Evolutionary conservation across 2,888 invertebrate genomes (phyloP).

Genomic region (Hypomecis atomaria): DNA sequence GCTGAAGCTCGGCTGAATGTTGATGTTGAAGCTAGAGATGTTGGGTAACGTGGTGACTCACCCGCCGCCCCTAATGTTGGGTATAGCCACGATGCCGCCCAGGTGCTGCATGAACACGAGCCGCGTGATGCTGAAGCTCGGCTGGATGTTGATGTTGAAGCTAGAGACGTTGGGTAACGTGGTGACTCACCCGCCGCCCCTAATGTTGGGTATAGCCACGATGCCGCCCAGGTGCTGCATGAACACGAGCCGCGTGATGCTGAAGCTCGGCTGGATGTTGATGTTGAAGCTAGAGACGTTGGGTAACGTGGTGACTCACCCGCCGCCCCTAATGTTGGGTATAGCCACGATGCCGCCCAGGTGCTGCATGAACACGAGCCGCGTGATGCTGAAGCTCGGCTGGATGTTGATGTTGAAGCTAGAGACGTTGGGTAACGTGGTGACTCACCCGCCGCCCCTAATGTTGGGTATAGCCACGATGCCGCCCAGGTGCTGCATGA

Average conservation of each 20-base stretch:
- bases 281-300: not conserved
- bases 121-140: not conserved
- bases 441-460: slow-evolving; percentile 95
- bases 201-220: too few species aligned
- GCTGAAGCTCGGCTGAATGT: too few species aligned
- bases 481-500: slow-evolving; percentile 95
- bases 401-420: slow-evolving; percentile 96
- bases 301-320: too few species aligned
- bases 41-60: too few species aligned
- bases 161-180: too few species aligned
- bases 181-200: too few species aligned
- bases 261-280: not conserved
- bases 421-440: too few species aligned
- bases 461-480: slow-evolving; percentile 97
- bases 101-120: not conserved
- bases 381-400: slow-evolving; percentile 94
- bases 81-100: not conserved
- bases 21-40: too few species aligned
- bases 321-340: too few species aligned
- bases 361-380: slow-evolving; percentile 95
- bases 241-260: not conserved
- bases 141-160: not conserved
- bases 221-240: not conserved
- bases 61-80: too few species aligned
- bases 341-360: slow-evolving; percentile 87